Evolutionary conservation across 2,888 invertebrate species (phyloP).

Genomic region (Notocelia uddmanniana): DNA sequence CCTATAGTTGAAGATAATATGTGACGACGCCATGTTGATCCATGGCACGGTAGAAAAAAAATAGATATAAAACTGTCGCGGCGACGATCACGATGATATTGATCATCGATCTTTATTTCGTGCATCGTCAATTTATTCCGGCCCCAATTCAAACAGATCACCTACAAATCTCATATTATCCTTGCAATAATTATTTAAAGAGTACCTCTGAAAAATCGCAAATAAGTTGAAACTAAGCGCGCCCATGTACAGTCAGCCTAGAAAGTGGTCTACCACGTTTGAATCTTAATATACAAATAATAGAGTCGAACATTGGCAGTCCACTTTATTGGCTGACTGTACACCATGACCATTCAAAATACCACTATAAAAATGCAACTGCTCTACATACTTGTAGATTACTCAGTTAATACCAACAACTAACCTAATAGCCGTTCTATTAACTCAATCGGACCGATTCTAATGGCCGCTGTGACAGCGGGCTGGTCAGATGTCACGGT

Average conservation of each 20-base stretch:
- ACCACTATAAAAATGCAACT: background rate
- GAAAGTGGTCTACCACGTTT: too few species aligned
- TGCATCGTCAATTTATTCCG: background rate
- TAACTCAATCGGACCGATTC: background rate
- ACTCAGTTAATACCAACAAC: background rate
- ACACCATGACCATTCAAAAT: background rate
- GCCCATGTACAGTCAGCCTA: too few species aligned
- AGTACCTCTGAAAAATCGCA: too few species aligned
- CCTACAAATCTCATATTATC: background rate
- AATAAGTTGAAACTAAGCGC: background rate
- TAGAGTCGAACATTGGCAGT: too few species aligned
- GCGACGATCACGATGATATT: background rate
- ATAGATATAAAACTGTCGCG: too few species aligned
- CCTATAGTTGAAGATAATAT: background rate
- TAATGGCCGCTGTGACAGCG: conserved; percentile 22
- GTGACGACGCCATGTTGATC: background rate
- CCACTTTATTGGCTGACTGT: too few species aligned
- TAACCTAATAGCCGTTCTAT: conserved; percentile 18
- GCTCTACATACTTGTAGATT: background rate
- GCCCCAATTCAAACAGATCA: background rate
- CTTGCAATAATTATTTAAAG: too few species aligned
- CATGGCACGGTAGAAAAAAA: background rate
- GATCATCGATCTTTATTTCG: background rate
- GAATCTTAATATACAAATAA: too few species aligned
- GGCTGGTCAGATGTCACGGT: conserved; percentile 38